Base-by-base conservation (phyloP, 2,888 invertebrate genomes). In the Trypoxylon attenuatum region DNA sequence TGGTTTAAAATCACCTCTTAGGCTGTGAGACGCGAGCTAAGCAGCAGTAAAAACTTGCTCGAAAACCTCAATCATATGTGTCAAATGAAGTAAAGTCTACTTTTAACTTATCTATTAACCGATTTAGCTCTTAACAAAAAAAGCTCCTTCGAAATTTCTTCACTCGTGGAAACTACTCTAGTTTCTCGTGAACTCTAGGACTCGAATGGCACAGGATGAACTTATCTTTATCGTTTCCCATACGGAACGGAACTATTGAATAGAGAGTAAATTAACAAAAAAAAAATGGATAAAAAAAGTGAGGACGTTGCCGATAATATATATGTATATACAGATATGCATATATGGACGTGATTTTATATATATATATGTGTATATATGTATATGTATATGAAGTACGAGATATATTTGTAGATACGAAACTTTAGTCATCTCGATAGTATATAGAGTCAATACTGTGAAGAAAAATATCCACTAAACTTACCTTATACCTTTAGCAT, bases 11-110 rank as follows among this genome's bases (percentile, higher is more conserved):
- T 84, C 80, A 85, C 82, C 78, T 82, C 79, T n/a, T 85, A 84
- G 85, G 85, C 85, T 85, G 85, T 85, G 85, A 85, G 84, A 85
- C 79, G 82, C 82, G 83, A 85, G 84, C 82, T 82, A 83, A 82
- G 82, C 83, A 82, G 81, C 82, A 75, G 79, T 78, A 74, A 76
- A 77, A 82, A 43, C 43, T 84, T 83, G 83, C 85, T 85, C 84
- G 82, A 85, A 78, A 33, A 85, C 85, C 85, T 84, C 84, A 85
- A 85, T 84, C 83, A 82, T 82, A 82, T 85, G 85, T 85, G 85
- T 85, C 85, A 85, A 85, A 85, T 84, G 81, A 84, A 82, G 73
- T 81, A 80, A 79, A 66, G 52, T 79, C 77, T 81, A 81, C 76
- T 77, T 78, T 80, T 72, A 78, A 77, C 75, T 73, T 80, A 82